Base-by-base conservation (phyloP, 2,888 invertebrate species). In the Cheilosia soror region DNA sequence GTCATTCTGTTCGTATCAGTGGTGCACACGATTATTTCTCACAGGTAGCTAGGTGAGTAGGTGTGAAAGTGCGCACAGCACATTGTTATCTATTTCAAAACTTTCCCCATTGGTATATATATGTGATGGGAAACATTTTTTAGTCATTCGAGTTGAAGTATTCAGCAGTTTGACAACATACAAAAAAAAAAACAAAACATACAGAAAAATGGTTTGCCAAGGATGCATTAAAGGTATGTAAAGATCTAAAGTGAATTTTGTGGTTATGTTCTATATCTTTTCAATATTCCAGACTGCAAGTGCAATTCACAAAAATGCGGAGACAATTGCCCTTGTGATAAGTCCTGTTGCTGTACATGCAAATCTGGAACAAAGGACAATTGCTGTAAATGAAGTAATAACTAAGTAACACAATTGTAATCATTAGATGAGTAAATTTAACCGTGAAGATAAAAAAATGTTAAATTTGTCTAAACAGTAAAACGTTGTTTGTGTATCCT, bases 1-100 rank as follows among this genome's bases (percentile, higher is more conserved):
- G 44, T 15, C n/a, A 15, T n/a, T 15, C 15, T 44, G 15, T 7
- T 27, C 42, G 40, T 55, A 68, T 69, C 69, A 47, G 25, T 69
- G 57, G 25, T 69, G 57, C 57, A 33, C 69, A 69, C 69, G 69
- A 51, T 33, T 33, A 29, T 44, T 40, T 5, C 20, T 20, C 25
- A 37, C 15, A 37, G n/a, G n/a, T n/a, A n/a, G n/a, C n/a, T 33
- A 20, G 15, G 13, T 5, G 27, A 33, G 7, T n/a, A 33, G 29
- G 72, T 62, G 72, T 72, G 72, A 31, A 72, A 62, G 51, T 72
- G 72, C 72, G 33, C 72, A 62, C 72, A 40, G 62, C 53, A 29
- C 71, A 4, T 25, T 53, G n/a, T 44, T 53, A 62, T 72, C 51
- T 29, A 9, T 33, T 3, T 33, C 0, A 0, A 9, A 31, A 27